Evolutionary conservation across 2,888 invertebrate species (phyloP), one percentile per base, ranked within the genome.

Genomic region (Lochmaea crataegi): DNA sequence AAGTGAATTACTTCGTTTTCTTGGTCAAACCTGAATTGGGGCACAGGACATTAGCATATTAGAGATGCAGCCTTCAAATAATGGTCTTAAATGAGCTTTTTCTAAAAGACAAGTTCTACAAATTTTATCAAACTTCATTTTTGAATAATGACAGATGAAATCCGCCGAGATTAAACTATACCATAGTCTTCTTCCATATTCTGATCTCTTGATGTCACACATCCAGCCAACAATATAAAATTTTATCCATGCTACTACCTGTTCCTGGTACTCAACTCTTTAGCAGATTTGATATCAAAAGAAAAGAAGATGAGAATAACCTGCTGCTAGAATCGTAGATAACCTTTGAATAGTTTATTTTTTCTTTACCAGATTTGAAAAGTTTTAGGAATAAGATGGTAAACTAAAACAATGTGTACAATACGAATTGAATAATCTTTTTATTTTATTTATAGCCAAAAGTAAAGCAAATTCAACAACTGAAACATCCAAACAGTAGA

Each of bases 401-500:
- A 58, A 12, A 58, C 11, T 14, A 32, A 26, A 12, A 18, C 6
- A 53, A 10, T 6, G 22, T 38, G 7, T 22, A 12, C 14, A 45
- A 45, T 38, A 41, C 10, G 12, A 32, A n/a, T 2, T 26, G 45
- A 41, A 14, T 26, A 64, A 6, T n/a, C 1, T 68, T 42, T 58
- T 42, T 61, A 6, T 72, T 68, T 72, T 67, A 60, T 66, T 73
- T 81, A 38, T 84, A 89, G 88, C 86, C 87, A 0, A 89, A 88
- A 80, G 76, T 89, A 16, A 89, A 88, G 78, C 88, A 89, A 74
- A 77, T 90, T n/a, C 84, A 86, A 41, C 90, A 91, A 85, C 88
- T 91, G 68, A 93, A 93, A 82, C 96, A 96, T 87, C 96, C 96
- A 0, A 95, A 95, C 85, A 96, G 96, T 81, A 90, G 96, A 77